A percentile compares a stretch with the other conserved stretches of the same genome.
These are phyloP conservation scores for Meiosimyza platycephala DNA, from an alignment of 2,888 invertebrate species.

Conservation along the genomic window DNA sequence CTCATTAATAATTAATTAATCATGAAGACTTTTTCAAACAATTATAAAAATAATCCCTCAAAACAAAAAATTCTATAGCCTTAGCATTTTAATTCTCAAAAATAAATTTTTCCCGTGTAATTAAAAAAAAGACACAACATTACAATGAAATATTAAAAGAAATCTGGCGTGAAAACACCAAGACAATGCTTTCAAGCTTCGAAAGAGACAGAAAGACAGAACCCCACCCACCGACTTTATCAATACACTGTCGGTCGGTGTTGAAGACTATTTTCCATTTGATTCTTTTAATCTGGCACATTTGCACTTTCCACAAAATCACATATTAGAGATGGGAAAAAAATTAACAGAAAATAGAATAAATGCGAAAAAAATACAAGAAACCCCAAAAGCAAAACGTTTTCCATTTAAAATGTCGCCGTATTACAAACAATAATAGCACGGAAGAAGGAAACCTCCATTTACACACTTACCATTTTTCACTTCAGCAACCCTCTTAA, in stretches of 20 bases:
- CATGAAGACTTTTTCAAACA: no score
- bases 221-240: constrained; percentile 14
- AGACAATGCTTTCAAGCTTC: no score
- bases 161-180: no score
- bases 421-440: constrained; percentile 2
- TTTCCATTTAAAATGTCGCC: constrained; percentile 65
- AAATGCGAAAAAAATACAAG: constrained; percentile 18
- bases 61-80: background rate
- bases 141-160: no score
- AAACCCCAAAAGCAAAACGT: constrained; percentile 64
- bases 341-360: constrained; percentile 38
- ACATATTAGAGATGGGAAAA: constrained; percentile 43
- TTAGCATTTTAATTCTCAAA: background rate
- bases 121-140: no score
- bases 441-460: background rate
- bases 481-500: constrained; percentile 36
- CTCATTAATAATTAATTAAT: no score
- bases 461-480: constrained; percentile 26
- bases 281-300: constrained; percentile 65
- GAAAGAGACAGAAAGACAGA: background rate
- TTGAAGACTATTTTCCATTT: constrained; percentile 57
- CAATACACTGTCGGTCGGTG: constrained; percentile 34
- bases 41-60: background rate
- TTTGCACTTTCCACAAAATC: constrained; percentile 58
- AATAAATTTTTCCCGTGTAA: background rate